Conservation (phyloP, 2,113 vertebrate species). For the Stigmatopora nigra region DNA sequence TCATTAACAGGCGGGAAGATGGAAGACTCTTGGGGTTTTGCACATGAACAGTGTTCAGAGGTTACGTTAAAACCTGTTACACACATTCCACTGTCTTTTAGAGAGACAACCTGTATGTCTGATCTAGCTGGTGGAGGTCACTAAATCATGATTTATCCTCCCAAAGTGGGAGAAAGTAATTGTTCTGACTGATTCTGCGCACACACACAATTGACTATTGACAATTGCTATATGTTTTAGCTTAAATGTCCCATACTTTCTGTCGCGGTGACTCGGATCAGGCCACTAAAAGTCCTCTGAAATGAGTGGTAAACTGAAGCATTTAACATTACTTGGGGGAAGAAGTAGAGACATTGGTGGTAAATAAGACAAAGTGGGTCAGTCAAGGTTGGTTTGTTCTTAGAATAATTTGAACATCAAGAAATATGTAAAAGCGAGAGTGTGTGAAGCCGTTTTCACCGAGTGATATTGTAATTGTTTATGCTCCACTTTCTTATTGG, state of each 20-base stretch:
- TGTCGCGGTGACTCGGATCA: constrained; percentile 62
- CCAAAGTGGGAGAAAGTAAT: constrained; percentile 41
- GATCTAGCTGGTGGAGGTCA: constrained; percentile 38
- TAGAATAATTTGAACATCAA: constrained; percentile 30
- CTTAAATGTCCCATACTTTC: constrained; percentile 59
- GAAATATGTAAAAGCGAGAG: constrained; percentile 42
- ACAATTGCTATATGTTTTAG: background rate
- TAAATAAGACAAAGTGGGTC: constrained; percentile 48
- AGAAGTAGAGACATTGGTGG: constrained; percentile 45
- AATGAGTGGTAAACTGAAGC: constrained; percentile 93
- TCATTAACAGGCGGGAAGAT: constrained; percentile 29
- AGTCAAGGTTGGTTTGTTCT: constrained; percentile 44
- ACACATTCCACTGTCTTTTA: constrained; percentile 33
- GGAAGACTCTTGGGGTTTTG: constrained; percentile 26
- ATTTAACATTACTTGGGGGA: constrained; percentile 93
- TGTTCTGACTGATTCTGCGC: constrained; percentile 50
- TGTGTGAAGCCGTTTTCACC: constrained; percentile 10
- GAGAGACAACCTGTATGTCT: constrained; percentile 23
- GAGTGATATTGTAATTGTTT: too few relatives aligned
- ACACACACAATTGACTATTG: constrained; percentile 17
- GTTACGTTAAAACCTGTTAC: constrained; percentile 48
- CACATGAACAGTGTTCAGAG: constrained; percentile 24
- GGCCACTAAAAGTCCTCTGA: constrained; percentile 79
- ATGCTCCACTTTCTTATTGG: too few relatives aligned
- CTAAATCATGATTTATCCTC: constrained; percentile 54